Evolutionary conservation across 2,888 invertebrate species (phyloP).

Genomic region (Dendrolimus pini): DNA sequence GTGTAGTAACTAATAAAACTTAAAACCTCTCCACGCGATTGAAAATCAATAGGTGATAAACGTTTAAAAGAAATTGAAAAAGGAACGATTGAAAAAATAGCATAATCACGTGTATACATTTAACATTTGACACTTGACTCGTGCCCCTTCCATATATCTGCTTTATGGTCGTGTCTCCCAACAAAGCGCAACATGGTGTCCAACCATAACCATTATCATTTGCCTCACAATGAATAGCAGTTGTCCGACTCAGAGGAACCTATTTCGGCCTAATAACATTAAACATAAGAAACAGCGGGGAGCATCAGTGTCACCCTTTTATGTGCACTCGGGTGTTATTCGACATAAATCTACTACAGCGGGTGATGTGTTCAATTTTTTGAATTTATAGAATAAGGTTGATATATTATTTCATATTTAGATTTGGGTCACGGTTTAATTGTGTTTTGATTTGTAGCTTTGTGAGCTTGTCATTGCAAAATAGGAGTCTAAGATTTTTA

Average conservation of each 20-base stretch:
- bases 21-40: background rate
- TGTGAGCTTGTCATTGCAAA: background rate
- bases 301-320: conserved; percentile 67
- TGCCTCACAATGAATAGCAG: conserved; percentile 62
- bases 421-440: background rate
- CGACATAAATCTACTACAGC: conserved; percentile 26
- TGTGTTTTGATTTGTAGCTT: background rate
- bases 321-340: conserved; percentile 39
- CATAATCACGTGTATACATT: conserved; percentile 10
- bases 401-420: background rate
- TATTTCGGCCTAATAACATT: conserved; percentile 64
- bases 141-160: conserved; percentile 23
- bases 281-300: conserved; percentile 70
- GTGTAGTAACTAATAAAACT: no score
- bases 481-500: background rate
- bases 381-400: background rate
- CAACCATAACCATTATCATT: conserved; percentile 67
- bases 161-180: conserved; percentile 24
- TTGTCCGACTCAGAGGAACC: conserved; percentile 54
- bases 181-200: conserved; percentile 66
- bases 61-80: background rate
- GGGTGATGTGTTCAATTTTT: background rate
- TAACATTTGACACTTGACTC: conserved; percentile 15
- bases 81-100: conserved; percentile 8
- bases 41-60: background rate